Evolutionary conservation across 2,888 invertebrate genomes (phyloP).

Genomic region (Fragum fragum): DNA sequence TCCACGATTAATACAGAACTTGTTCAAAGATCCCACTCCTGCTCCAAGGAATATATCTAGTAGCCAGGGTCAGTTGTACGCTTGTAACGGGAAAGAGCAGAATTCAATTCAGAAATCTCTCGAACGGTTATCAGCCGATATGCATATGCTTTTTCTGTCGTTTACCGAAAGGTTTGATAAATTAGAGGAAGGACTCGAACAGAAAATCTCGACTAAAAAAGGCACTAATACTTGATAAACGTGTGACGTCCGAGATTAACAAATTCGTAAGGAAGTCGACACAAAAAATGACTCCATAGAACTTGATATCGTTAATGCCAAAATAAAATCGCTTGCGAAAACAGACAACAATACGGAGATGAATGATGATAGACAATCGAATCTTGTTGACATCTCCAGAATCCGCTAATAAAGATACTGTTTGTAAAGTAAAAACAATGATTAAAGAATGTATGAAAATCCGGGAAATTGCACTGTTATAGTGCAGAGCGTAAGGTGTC

Average conservation of each 20-base stretch:
- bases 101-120: too few relatives aligned
- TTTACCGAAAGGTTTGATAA: slow-evolving; percentile 22
- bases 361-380: background rate
- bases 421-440: background rate
- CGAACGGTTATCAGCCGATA: too few relatives aligned
- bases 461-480: background rate
- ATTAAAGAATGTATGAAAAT: slow-evolving; percentile 8
- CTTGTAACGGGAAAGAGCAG: too few relatives aligned
- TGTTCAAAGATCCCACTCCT: too few relatives aligned
- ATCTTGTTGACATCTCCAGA: slow-evolving; percentile 23
- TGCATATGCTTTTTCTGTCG: slow-evolving; percentile 10
- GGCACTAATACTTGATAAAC: slow-evolving; percentile 27
- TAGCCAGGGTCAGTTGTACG: too few relatives aligned
- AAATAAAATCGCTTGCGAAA: background rate
- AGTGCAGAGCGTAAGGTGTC: slow-evolving; percentile 8
- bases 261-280: slow-evolving; percentile 30
- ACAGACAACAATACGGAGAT: background rate
- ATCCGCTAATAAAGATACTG: slow-evolving; percentile 1
- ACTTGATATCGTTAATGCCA: slow-evolving; percentile 11
- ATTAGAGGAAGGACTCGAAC: slow-evolving; percentile 16
- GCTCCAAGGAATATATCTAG: too few relatives aligned
- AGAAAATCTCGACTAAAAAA: slow-evolving; percentile 18
- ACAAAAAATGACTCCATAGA: slow-evolving; percentile 9
- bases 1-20: too few relatives aligned
- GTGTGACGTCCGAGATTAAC: slow-evolving; percentile 21